A percentile compares a stretch with the other conserved stretches of the same genome.
Conservation (phyloP, 2,113 vertebrate genomes). For the Tychaedon coryphoeus region DNA sequence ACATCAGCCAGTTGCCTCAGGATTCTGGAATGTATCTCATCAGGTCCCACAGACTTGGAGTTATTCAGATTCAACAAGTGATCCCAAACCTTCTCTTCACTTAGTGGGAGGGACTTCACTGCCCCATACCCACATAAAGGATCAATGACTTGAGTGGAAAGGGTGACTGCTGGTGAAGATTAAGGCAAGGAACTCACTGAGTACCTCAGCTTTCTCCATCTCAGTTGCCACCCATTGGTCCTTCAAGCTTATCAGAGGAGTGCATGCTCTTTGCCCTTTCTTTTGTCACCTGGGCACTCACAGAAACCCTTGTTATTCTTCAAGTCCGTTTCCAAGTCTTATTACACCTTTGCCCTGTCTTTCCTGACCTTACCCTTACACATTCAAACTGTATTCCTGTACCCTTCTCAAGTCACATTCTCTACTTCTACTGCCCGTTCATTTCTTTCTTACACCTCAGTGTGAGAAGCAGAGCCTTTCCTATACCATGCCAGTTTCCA, state of each 20-base stretch:
- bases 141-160: neutral
- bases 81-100: neutral
- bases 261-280: neutral
- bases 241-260: neutral
- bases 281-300: neutral
- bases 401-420: neutral
- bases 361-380: neutral
- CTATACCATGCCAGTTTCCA: neutral
- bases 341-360: neutral
- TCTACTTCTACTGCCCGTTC: neutral
- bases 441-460: neutral
- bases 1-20: neutral
- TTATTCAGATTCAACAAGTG: neutral
- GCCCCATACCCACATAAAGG: neutral
- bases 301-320: neutral
- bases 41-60: neutral
- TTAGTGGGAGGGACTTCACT: neutral
- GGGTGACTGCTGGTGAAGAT: neutral
- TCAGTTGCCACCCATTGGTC: neutral
- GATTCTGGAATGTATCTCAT: too few species aligned
- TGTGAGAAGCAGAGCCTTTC: neutral
- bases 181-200: neutral
- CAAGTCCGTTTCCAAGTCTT: neutral
- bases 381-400: neutral
- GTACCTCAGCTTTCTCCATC: neutral